A percentile compares a stretch with the other conserved stretches of the same genome.
phyloP scores from a whole-genome alignment of 2,113 vertebrate genomes.

The Laticauda laticaudata region DNA sequence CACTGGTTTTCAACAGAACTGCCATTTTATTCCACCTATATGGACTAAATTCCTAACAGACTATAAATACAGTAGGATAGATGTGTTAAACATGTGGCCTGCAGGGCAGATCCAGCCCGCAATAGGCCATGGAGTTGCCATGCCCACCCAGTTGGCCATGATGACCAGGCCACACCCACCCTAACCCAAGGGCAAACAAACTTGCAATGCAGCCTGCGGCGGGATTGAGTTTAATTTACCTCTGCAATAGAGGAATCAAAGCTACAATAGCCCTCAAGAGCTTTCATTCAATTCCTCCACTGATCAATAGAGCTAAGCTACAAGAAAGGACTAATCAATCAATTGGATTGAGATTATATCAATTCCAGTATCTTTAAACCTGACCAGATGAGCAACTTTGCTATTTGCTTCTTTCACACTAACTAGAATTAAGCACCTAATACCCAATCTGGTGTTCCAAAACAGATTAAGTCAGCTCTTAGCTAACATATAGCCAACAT shows the following conservation, averaged over 20 bases:
- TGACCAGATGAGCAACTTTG: neutral
- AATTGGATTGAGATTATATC: neutral
- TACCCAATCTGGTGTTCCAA: neutral
- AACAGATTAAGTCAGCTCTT: neutral
- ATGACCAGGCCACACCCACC: too few species aligned
- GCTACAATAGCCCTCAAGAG: neutral
- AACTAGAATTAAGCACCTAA: neutral
- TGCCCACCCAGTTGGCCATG: too few species aligned
- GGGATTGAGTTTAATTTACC: too few species aligned
- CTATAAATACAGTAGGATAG: neutral
- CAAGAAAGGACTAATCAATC: neutral
- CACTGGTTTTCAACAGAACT: neutral
- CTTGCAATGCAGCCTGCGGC: accelerated
- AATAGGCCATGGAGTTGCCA: too few species aligned
- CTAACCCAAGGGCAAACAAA: too few species aligned
- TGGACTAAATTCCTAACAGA: neutral
- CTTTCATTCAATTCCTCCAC: neutral
- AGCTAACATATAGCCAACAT: neutral
- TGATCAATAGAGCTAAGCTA: neutral
- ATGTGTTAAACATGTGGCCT: too few species aligned
- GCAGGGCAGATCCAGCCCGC: too few species aligned
- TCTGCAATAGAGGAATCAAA: neutral
- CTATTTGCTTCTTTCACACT: neutral
- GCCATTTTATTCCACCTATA: neutral
- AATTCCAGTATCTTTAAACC: neutral